Base-by-base conservation (phyloP, 2,797 vertebrate species). In the Galago senegalensis region DNA sequence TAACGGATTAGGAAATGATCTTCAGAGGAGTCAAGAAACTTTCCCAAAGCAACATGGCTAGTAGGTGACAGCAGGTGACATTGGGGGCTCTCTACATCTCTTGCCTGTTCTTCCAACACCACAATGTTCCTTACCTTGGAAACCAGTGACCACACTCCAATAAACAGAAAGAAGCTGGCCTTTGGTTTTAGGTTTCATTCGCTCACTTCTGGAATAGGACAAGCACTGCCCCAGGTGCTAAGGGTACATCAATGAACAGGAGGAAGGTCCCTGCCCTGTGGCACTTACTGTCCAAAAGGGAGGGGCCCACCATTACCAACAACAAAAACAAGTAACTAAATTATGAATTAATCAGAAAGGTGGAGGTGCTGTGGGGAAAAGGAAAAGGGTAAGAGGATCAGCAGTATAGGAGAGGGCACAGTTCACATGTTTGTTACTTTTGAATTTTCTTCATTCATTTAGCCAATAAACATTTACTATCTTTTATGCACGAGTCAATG, bases 1-100 rank as follows among this genome's bases (percentile, higher is more conserved):
- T 27, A 90, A 77, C 17, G 53, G 29, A 21, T 56, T 65, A 73
- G 46, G 46, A 93, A 96, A 91, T 63, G 53, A 88, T 40, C 40
- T 76, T 65, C 40, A 56, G 63, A 61, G 21, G 21, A 72, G 63
- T 83, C 17, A 37, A 73, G 70, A 73, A 91, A 60, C 46, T 37
- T 83, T n/a, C 67, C 16, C 12, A 58, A 60, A 67, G 37, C 1
- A 3, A 1, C 58, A 58, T 14, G 89, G 87, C 29, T 81, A 29
- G 5, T 3, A 81, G 46, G 21, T 14, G 23, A 56, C 70, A 61
- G 73, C 75, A 76, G 43, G 2, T n/a, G 53, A 69, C 60, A 65
- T 79, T 5, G 4, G 29, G 49, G 11, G 76, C 34, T 87, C 8
- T 12, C 79, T 12, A 6, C 3, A 25, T 10, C 6, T 31, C 40